phyloP scores from a whole-genome alignment of 2,797 vertebrate species.

The Molossus molossus region DNA sequence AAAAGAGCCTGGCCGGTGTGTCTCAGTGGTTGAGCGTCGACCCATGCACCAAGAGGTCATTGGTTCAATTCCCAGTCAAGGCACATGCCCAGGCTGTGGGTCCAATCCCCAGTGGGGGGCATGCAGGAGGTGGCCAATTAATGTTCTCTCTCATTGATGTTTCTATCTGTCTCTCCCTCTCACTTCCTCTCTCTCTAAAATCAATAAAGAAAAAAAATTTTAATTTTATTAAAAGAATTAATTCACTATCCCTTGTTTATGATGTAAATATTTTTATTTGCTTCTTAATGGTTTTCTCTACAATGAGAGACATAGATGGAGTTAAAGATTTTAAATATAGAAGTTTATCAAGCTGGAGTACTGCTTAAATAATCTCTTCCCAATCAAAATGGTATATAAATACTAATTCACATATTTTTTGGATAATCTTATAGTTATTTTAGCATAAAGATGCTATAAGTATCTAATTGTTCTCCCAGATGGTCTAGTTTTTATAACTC shows the following conservation, averaged over 20 bases:
- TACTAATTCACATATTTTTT: background rate
- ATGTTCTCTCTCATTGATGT: too few species aligned
- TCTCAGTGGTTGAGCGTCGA: too few species aligned
- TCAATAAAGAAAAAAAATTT: too few species aligned
- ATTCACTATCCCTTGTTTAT: background rate
- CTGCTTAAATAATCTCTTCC: background rate
- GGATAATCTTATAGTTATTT: background rate
- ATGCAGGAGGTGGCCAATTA: too few species aligned
- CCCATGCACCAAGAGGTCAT: too few species aligned
- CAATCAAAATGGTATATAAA: background rate
- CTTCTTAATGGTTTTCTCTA: slow-evolving; percentile 20
- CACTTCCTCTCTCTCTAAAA: too few species aligned
- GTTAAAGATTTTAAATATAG: background rate
- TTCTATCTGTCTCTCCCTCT: too few species aligned
- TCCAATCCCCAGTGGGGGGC: too few species aligned
- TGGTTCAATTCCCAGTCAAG: too few species aligned
- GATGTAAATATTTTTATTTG: background rate
- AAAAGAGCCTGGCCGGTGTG: background rate
- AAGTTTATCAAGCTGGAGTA: background rate
- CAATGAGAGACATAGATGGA: background rate
- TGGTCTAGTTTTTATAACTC: background rate
- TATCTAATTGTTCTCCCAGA: background rate
- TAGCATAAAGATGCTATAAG: background rate
- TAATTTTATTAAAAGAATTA: background rate
- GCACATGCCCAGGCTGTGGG: too few species aligned